Base-by-base conservation (phyloP, 2,888 invertebrate species). In the Sinelater perroti region DNA sequence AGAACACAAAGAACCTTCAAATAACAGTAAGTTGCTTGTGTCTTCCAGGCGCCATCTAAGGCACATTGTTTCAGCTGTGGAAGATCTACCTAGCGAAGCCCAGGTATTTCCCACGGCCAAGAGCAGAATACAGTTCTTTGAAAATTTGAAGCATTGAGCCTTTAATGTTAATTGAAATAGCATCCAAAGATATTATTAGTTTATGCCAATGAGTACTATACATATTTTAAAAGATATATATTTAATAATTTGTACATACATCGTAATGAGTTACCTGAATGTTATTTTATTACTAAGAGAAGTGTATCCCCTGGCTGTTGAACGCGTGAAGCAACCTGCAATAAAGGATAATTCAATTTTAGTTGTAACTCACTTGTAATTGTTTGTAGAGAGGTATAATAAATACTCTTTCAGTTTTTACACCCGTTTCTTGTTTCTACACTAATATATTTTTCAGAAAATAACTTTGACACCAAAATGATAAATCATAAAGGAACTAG, bases 221-320 rank as follows among this genome's bases (percentile, higher is more conserved):
- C 45, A 44, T 46, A 42, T 45, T 59, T 58, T 54, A 50, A 33
- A 46, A 26, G 47, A 47, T 56, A 46, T 56, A 57, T 47, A 35
- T 55, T 38, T 54, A 50, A 58, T 20, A 40, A 50, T 44, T 26
- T 57, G 57, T 55, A 60, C 21, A 60, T 56, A 60, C 46, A 24
- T 56, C 55, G 46, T 58, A 40, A 42, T 35, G 31, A 47, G 42
- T 58, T 61, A 51, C 52, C 52, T 52, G 21, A 24, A 42, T 17
- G 16, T 14, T 50, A 30, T 69, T 42, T 14, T 33, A 31, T 31
- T 31, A 54, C 76, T 78, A 90, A 60, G 90, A 85, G 81, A 98
- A 98, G 82, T 98, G 97, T 75, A 98, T 90, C 71, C 95, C 97
- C 77, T 90, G 90, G 49, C 85, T 83, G 79, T 98, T 98, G 76